Conservation (phyloP, 2,888 invertebrate genomes). For the Mamestra brassicae region DNA sequence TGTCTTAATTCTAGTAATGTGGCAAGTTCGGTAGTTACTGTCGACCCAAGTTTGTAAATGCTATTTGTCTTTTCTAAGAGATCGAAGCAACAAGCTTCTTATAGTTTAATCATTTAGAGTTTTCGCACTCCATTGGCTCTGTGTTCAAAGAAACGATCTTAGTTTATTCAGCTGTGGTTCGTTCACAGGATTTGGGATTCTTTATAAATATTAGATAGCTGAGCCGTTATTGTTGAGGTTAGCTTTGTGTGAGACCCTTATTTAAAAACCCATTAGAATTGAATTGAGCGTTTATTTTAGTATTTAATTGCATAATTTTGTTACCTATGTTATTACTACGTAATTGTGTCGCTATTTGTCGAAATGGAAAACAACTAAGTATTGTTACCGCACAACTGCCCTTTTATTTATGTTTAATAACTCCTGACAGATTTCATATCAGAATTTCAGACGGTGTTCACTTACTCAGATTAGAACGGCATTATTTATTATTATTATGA, state of each 20-base stretch:
- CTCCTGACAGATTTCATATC: not conserved
- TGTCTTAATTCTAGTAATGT: slow-evolving; percentile 17
- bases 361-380: not conserved
- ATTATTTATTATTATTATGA: not conserved
- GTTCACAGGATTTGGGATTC: not conserved
- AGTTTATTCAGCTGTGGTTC: slow-evolving; percentile 10
- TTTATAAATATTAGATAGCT: slow-evolving; percentile 6
- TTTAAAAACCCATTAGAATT: not conserved
- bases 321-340: no score
- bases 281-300: not conserved
- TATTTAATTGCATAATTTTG: no score
- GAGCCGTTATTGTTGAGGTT: not conserved
- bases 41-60: no score
- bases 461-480: not conserved
- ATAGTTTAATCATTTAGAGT: not conserved
- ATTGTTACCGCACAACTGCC: not conserved
- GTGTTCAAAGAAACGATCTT: not conserved
- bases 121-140: not conserved
- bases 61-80: no score
- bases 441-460: not conserved
- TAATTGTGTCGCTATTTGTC: no score
- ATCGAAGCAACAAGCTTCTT: no score
- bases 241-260: not conserved
- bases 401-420: not conserved
- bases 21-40: slow-evolving; percentile 20